Conservation (phyloP, 1,140 invertebrate genomes). For the Pollicipes pollicipes region DNA sequence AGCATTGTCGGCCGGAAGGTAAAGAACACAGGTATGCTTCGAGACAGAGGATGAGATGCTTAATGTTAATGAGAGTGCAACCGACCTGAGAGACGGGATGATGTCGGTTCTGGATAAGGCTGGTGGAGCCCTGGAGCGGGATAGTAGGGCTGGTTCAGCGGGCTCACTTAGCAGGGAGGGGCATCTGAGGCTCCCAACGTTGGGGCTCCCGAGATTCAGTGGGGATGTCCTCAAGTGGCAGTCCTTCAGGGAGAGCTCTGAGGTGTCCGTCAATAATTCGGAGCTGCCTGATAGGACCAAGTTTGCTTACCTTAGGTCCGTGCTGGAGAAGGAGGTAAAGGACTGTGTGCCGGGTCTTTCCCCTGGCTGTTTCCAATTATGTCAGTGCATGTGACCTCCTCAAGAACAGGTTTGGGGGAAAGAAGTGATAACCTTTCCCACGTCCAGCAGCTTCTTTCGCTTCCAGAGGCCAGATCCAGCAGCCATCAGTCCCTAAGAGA, state of each 20-base stretch:
- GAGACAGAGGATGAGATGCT: not conserved
- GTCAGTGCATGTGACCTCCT: too few species aligned
- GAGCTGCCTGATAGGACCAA: not conserved
- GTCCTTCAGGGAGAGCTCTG: not conserved
- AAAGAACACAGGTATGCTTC: not conserved
- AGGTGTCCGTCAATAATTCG: not conserved
- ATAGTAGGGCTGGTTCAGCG: not conserved
- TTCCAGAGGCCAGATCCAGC: too few species aligned
- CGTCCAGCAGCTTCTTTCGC: too few species aligned
- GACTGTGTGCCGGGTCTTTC: not conserved
- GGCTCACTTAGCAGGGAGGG: not conserved
- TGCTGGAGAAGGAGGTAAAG: not conserved
- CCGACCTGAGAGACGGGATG: not conserved
- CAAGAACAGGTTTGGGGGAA: too few species aligned
- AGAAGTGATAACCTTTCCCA: too few species aligned
- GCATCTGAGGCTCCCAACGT: not conserved
- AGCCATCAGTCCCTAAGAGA: too few species aligned
- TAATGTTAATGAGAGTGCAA: not conserved
- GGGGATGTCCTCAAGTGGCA: not conserved
- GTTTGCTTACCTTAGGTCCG: not conserved
- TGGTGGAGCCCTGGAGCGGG: not conserved
- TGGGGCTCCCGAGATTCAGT: not conserved
- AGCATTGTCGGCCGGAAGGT: too few species aligned
- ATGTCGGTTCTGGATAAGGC: not conserved
- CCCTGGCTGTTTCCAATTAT: not conserved